A percentile compares a stretch with the other conserved stretches of the same genome.
Conservation (phyloP, 2,888 invertebrate genomes). For the Andricus curvator region DNA sequence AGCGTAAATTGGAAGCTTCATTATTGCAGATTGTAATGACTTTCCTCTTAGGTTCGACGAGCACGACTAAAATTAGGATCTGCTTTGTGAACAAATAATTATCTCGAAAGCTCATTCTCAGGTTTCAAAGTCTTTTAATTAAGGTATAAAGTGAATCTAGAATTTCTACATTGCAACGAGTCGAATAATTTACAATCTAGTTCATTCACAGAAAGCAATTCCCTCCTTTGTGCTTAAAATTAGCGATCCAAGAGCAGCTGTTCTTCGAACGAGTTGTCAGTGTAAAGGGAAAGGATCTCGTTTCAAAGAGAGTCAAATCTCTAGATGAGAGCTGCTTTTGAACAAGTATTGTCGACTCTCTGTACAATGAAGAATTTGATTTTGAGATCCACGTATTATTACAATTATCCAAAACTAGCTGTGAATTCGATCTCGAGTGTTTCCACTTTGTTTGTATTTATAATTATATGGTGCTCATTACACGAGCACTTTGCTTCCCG, state of each 20-base stretch:
- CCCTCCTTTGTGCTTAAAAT: constrained; percentile 9
- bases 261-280: constrained; percentile 16
- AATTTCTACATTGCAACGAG: constrained; percentile 21
- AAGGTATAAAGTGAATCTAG: constrained; percentile 8
- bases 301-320: constrained; percentile 30
- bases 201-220: constrained; percentile 25
- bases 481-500: too few species aligned
- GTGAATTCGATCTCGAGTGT: too few species aligned
- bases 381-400: not conserved
- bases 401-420: too few species aligned
- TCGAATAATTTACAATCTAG: constrained; percentile 32
- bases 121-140: constrained; percentile 12
- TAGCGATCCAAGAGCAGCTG: constrained; percentile 30
- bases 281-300: constrained; percentile 12
- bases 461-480: accelerated
- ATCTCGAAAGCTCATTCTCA: constrained; percentile 2
- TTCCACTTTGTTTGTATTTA: too few species aligned
- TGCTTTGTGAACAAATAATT: constrained; percentile 1
- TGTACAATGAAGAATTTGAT: not conserved
- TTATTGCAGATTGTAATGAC: too few species aligned
- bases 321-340: constrained; percentile 22
- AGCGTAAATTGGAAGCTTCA: too few species aligned
- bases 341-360: not conserved
- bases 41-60: too few species aligned
- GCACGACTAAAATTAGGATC: not conserved